These are phyloP conservation scores for Atta texana DNA, from an alignment of 1,140 invertebrate genomes.

Conservation along the genomic window DNA sequence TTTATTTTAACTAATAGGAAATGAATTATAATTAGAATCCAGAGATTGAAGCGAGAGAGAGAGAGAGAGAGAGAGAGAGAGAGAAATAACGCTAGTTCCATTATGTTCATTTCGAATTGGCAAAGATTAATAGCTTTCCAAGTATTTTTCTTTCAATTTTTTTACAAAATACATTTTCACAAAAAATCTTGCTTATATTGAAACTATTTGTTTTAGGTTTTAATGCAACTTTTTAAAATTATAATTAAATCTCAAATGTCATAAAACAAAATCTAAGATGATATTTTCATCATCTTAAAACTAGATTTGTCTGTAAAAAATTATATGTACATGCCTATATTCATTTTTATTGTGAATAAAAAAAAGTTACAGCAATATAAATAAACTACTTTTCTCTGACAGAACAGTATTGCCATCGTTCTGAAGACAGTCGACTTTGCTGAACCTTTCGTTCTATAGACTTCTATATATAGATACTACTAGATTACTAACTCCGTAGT, in stretches of 20 bases:
- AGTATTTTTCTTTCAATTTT: not conserved
- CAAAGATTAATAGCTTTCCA: not conserved
- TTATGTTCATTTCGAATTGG: not conserved
- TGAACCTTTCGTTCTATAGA: not conserved
- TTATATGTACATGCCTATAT: too few relatives aligned
- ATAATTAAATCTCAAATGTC: not conserved
- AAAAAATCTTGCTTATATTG: not conserved
- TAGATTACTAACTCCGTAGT: too few relatives aligned
- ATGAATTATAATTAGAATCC: not conserved
- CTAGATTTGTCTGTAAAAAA: too few relatives aligned
- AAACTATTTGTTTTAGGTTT: not conserved
- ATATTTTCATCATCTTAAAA: too few relatives aligned
- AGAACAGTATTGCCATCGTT: conserved; percentile 51
- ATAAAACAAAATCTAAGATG: not conserved
- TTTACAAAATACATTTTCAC: not conserved
- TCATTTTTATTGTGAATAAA: too few relatives aligned
- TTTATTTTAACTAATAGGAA: not conserved
- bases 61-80: not conserved
- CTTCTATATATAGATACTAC: too few relatives aligned
- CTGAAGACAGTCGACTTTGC: not conserved
- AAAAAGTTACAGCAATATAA: too few relatives aligned
- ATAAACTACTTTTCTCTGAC: not conserved
- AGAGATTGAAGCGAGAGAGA: not conserved
- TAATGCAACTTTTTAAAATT: conserved; percentile 5
- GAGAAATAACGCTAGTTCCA: not conserved